Base-by-base conservation (phyloP, 2,797 vertebrate genomes). In the Falco cherrug region DNA sequence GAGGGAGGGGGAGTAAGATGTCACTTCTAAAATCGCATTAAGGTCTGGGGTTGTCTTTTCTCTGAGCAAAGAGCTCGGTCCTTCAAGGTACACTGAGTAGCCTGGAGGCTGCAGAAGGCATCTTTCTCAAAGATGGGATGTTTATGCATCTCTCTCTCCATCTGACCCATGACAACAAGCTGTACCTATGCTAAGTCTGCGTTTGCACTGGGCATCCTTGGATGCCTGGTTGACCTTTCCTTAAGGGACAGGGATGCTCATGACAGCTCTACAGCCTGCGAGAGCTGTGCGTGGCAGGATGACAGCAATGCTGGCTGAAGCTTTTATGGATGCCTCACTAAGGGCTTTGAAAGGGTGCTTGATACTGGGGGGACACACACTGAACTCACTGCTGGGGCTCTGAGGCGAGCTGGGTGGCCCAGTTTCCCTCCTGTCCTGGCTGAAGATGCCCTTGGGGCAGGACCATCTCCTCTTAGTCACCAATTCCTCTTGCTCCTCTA, bases 21-120 rank as follows among this genome's bases (percentile, higher is more conserved):
- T 60, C 84, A 71, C 67, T 84, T 70, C 11, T 22, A 48, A 41
- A 87, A 59, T 47, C 13, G 5, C 64, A 28, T 64, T n/a, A n/a
- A 78, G 37, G 93, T 84, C 54, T 24, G 60, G 64, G 54, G 45
- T 53, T 53, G 74, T 85, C 59, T 91, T 8, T 26, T 59, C 37
- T 77, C 13, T 57, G 35, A 12, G 43, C 16, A 35, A 24, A 85
- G 76, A 25, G 45, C 68, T 31, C 4, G 3, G 79, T 29, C 28
- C 63, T 91, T 96, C 80, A 25, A 90, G 90, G 79, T 57, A 43
- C 3, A 16, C 33, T 6, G 74, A 75, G 83, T 48, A 70, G 77
- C 92, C 74, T 33, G 54, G 84, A 18, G 76, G 82, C 60, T 94
- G 73, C 73, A 79, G 79, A 26, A n/a, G 83, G 61, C 65, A 51